Evolutionary conservation across 2,888 invertebrate genomes (phyloP).

Genomic region (Sphecodes monilicornis): DNA sequence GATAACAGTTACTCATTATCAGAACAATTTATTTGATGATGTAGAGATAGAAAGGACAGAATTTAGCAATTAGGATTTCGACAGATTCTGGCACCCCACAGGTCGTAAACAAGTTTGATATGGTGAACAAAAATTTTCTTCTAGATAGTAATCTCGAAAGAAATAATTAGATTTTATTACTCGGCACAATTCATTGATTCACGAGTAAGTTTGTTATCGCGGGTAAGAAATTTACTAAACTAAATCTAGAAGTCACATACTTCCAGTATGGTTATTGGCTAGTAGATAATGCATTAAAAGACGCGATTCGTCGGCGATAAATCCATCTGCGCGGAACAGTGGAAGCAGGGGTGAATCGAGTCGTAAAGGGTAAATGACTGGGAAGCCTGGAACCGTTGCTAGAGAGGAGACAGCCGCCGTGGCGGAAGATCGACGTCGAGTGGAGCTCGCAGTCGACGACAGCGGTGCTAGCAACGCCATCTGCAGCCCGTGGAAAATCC

Average conservation of each 20-base stretch:
- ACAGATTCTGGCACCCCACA: no score
- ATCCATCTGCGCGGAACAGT: conserved; percentile 14
- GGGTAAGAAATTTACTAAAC: neutral
- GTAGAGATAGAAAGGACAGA: no score
- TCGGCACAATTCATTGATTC: no score
- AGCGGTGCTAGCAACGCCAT: conserved; percentile 58
- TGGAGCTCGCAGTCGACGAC: conserved; percentile 42
- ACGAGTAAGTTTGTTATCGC: neutral
- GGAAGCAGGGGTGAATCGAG: conserved; percentile 20
- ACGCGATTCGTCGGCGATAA: neutral
- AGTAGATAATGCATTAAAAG: neutral
- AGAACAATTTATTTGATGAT: no score
- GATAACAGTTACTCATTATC: no score
- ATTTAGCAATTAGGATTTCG: no score
- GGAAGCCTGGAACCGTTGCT: conserved; percentile 13
- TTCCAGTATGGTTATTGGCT: neutral
- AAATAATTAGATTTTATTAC: no score
- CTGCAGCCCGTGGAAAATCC: conserved; percentile 57
- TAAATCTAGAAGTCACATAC: neutral
- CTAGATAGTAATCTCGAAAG: no score
- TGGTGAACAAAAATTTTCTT: neutral
- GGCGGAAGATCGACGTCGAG: conserved; percentile 43
- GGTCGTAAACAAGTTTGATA: no score
- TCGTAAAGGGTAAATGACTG: conserved; percentile 41
- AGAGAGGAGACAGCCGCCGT: conserved; percentile 22